phyloP scores from a whole-genome alignment of 2,888 invertebrate species.

The Synergus umbraculus region DNA sequence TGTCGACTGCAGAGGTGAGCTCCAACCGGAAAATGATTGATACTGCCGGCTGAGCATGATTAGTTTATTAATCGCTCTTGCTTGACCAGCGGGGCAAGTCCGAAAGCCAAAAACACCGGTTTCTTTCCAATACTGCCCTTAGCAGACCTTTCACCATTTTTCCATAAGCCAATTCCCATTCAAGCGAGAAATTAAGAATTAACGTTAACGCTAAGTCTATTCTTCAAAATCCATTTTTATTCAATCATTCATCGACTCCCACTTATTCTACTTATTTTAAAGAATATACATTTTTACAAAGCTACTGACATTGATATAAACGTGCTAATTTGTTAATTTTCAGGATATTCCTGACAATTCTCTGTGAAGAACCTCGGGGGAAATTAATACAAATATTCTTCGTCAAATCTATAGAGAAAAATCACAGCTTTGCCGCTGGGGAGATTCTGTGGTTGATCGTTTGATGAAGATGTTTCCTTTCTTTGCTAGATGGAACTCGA shows the following conservation, averaged over 20 bases:
- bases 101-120: constrained; percentile 49
- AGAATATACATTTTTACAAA: no score
- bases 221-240: background rate
- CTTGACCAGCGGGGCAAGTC: constrained; percentile 62
- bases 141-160: constrained; percentile 33
- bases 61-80: constrained; percentile 72
- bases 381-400: constrained; percentile 19
- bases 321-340: background rate
- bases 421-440: background rate
- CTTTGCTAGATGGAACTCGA: background rate
- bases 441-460: background rate
- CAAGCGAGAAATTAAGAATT: constrained; percentile 29
- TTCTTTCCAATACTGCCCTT: constrained; percentile 36
- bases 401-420: background rate
- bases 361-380: constrained; percentile 1
- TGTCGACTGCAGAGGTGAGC: constrained; percentile 67
- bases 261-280: background rate
- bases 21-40: constrained; percentile 69
- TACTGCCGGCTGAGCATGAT: constrained; percentile 69
- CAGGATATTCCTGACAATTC: background rate
- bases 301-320: no score
- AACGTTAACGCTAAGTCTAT: constrained; percentile 12
- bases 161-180: constrained; percentile 14
- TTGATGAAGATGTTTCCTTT: background rate
- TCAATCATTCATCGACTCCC: background rate